Percentiles rank a stretch among this genome's conserved stretches.
Conservation (phyloP, 2,888 invertebrate species). For the Brassicogethes aeneus region DNA sequence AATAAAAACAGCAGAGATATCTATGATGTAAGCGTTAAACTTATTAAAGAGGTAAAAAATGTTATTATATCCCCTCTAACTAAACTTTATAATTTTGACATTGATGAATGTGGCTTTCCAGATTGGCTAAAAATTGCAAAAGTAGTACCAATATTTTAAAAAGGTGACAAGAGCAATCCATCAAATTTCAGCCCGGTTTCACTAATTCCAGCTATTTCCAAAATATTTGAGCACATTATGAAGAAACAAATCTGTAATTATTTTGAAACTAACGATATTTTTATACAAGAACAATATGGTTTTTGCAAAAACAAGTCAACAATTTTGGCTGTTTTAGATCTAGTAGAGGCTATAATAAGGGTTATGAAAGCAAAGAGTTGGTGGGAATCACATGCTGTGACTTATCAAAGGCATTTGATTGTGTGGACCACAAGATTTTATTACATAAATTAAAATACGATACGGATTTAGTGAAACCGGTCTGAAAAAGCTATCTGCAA, state of each 20-base stretch:
- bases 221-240: not conserved
- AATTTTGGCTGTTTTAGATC: not conserved
- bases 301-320: not conserved
- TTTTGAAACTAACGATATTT: not conserved
- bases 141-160: not conserved
- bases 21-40: not conserved
- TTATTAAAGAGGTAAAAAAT: not conserved
- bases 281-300: not conserved
- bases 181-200: not conserved
- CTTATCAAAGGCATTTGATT: too few relatives aligned
- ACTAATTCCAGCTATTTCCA: not conserved
- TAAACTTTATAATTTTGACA: not conserved
- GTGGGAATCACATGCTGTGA: not conserved
- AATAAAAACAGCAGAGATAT: conserved; percentile 1
- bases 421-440: not conserved
- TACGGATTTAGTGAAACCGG: not conserved
- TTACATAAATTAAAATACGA: not conserved
- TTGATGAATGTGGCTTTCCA: not conserved
- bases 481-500: not conserved
- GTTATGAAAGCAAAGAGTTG: not conserved
- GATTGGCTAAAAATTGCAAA: not conserved
- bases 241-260: not conserved
- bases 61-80: not conserved
- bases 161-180: not conserved
- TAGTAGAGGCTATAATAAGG: not conserved